Conservation (phyloP, 1,140 invertebrate genomes). For the Diabrotica undecimpunctata region DNA sequence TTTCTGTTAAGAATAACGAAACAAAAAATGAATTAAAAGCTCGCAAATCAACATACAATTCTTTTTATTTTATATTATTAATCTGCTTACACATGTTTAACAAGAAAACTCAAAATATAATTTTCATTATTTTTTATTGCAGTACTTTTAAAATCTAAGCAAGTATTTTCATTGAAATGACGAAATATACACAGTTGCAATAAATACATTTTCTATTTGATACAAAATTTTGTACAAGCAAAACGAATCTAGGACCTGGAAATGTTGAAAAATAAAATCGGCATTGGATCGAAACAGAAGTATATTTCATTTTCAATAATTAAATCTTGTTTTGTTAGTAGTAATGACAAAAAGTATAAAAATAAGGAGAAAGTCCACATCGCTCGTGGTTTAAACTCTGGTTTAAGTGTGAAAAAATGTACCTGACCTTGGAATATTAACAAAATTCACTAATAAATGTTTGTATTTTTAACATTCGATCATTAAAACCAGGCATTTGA, state of each 20-base stretch:
- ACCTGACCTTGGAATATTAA: too few relatives aligned
- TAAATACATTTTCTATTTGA: conserved; percentile 33
- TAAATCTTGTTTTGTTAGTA: conserved; percentile 21
- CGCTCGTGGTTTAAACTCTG: neutral
- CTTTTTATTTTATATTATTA: conserved; percentile 13
- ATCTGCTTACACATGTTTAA: conserved; percentile 19
- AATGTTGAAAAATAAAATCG: conserved; percentile 16
- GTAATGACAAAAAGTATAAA: conserved; percentile 24
- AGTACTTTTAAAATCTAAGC: conserved; percentile 32
- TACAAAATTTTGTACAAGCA: conserved; percentile 33
- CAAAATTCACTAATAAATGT: too few relatives aligned
- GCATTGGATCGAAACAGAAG: neutral
- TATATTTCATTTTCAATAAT: conserved; percentile 9
- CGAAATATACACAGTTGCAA: conserved; percentile 34
- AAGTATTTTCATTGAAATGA: conserved; percentile 25
- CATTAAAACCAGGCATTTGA: too few relatives aligned
- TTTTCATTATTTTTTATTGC: conserved; percentile 30
- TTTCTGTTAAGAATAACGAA: neutral
- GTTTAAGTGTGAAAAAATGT: neutral
- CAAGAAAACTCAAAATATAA: conserved; percentile 23
- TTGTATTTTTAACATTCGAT: too few relatives aligned
- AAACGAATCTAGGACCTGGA: conserved; percentile 14
- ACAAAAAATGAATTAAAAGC: neutral
- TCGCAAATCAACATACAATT: conserved; percentile 18
- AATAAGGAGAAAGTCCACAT: conserved; percentile 16